Conservation (phyloP, 2,113 vertebrate genomes). For the Origma solitaria region DNA sequence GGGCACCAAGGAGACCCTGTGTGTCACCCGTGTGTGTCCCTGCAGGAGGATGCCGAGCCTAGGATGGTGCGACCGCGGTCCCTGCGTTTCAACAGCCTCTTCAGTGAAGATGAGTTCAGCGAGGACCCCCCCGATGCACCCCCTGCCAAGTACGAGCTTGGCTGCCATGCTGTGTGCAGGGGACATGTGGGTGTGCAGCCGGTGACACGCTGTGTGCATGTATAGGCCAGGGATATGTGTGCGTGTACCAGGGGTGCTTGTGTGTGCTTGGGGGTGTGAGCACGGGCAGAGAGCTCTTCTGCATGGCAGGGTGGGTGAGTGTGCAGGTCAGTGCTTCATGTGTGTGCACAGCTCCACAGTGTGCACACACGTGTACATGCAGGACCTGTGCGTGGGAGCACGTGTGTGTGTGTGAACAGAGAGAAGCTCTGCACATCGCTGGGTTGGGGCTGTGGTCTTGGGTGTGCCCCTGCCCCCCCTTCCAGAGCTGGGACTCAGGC, state of each 20-base stretch:
- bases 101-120: not conserved
- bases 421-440: rapidly evolving
- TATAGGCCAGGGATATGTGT: not conserved
- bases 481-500: not conserved
- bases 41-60: not conserved
- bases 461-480: not conserved
- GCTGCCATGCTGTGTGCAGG: not conserved
- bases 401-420: rapidly evolving
- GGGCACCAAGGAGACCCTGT: not conserved
- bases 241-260: rapidly evolving
- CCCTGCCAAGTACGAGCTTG: not conserved
- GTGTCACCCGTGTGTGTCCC: not conserved
- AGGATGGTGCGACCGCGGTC: not conserved
- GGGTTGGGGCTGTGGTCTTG: too few relatives aligned
- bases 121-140: not conserved
- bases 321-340: not conserved
- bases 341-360: not conserved
- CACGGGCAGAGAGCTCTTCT: not conserved
- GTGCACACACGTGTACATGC: rapidly evolving
- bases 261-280: too few relatives aligned
- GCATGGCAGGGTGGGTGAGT: too few relatives aligned
- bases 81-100: not conserved
- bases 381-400: rapidly evolving
- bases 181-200: not conserved
- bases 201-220: not conserved